Conservation (phyloP, 2,888 invertebrate species). For the Troides aeacus region DNA sequence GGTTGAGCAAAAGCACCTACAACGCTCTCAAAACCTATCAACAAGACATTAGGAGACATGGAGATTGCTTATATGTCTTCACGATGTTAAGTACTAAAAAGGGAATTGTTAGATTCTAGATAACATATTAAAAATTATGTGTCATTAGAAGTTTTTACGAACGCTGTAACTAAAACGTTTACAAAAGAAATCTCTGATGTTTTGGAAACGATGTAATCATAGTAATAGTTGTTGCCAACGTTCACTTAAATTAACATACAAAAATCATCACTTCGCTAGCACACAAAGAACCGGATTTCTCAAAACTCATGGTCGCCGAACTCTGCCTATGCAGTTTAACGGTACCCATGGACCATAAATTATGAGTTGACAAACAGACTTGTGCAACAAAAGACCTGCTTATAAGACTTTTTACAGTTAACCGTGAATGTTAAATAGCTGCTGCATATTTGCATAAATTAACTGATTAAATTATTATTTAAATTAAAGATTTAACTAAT, state of each 20-base stretch:
- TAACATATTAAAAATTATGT: too few relatives aligned
- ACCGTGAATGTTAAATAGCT: conserved; percentile 1
- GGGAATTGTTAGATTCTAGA: too few relatives aligned
- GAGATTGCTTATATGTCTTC: too few relatives aligned
- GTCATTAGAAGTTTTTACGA: neutral
- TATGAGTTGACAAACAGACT: conserved; percentile 14
- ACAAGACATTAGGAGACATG: too few relatives aligned
- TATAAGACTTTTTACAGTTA: conserved; percentile 5
- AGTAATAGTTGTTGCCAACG: neutral
- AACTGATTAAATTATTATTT: neutral
- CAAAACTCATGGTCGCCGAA: conserved; percentile 28
- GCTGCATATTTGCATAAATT: neutral
- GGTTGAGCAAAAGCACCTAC: too few relatives aligned
- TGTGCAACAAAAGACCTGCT: conserved; percentile 18
- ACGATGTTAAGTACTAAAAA: too few relatives aligned
- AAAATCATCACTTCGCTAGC: neutral
- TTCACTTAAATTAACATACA: neutral
- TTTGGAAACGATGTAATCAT: neutral
- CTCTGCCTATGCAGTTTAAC: conserved; percentile 28
- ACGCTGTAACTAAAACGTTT: neutral
- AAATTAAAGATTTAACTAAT: neutral
- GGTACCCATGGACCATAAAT: conserved; percentile 22
- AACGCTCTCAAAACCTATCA: too few relatives aligned
- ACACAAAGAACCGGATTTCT: conserved; percentile 20
- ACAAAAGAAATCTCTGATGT: neutral